phyloP scores from a whole-genome alignment of 2,888 invertebrate genomes.

The Eubasilissa splendida region DNA sequence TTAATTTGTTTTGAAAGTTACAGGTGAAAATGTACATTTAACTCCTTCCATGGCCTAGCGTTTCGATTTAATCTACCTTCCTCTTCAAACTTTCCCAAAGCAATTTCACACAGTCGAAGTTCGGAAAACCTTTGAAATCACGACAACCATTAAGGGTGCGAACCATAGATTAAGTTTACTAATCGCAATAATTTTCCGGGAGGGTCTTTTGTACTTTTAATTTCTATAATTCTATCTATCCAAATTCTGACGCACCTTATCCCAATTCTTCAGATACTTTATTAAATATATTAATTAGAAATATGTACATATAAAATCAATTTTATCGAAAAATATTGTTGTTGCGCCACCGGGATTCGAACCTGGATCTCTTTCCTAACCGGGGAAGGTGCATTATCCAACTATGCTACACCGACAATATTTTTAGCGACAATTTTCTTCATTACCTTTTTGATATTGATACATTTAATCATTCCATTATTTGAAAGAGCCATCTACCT shows the following conservation, averaged over 20 bases:
- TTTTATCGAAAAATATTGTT: too few species aligned
- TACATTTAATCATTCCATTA: too few species aligned
- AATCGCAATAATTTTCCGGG: conserved; percentile 14
- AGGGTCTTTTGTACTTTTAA: conserved; percentile 14
- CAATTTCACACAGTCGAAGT: conserved; percentile 31
- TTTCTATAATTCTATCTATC: conserved; percentile 8
- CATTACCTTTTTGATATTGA: too few species aligned
- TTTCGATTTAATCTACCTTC: conserved; percentile 13
- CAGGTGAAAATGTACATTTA: conserved; percentile 25
- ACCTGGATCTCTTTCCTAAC: too few species aligned
- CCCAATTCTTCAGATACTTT: too few species aligned
- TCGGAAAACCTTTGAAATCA: conserved; percentile 26
- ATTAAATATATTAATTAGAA: too few species aligned
- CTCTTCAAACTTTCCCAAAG: conserved; percentile 20
- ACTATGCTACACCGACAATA: too few species aligned
- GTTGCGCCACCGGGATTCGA: too few species aligned
- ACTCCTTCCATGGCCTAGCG: conserved; percentile 2
- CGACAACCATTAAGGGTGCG: conserved; percentile 19
- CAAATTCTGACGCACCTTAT: background rate
- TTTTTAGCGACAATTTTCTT: too few species aligned
- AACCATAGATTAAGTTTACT: conserved; percentile 26
- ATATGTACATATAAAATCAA: too few species aligned
- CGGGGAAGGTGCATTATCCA: too few species aligned
- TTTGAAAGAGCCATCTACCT: too few species aligned
- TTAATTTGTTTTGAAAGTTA: background rate